Evolutionary conservation across 2,113 vertebrate species (phyloP).

Genomic region (Spea bombifrons): DNA sequence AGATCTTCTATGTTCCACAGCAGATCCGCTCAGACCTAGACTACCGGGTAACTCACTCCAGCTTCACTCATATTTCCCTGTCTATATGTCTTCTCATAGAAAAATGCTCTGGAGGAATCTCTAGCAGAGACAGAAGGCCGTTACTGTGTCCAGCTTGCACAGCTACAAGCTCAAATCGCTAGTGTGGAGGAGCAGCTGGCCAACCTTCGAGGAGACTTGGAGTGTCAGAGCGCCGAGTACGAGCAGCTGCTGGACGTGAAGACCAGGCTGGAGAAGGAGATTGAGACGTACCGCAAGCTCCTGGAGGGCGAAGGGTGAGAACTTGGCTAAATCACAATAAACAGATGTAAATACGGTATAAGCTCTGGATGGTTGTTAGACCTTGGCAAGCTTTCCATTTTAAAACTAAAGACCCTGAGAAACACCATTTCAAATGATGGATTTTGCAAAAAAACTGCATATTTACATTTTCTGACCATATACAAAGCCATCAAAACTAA

Average conservation of each 20-base stretch:
- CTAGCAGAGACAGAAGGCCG: constrained; percentile 67
- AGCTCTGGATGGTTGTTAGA: too few species aligned
- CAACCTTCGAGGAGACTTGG: constrained; percentile 60
- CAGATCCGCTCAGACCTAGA: too few species aligned
- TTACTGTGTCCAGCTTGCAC: constrained; percentile 63
- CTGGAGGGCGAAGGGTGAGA: constrained; percentile 50
- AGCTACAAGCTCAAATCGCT: constrained; percentile 65
- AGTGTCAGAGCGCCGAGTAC: constrained; percentile 70
- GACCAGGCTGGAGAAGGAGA: constrained; percentile 61
- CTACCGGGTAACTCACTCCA: too few species aligned
- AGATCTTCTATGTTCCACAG: too few species aligned
- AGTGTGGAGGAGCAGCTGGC: constrained; percentile 67
- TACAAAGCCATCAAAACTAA: too few species aligned
- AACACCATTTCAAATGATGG: too few species aligned
- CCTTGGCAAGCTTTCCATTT: too few species aligned
- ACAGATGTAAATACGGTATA: too few species aligned
- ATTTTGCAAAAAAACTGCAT: too few species aligned
- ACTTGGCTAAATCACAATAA: not conserved
- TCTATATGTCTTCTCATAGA: constrained; percentile 57
- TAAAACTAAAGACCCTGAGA: too few species aligned
- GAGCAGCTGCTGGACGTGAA: constrained; percentile 63
- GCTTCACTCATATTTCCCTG: too few species aligned
- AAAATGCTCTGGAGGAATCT: constrained; percentile 70
- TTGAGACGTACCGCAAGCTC: constrained; percentile 59
- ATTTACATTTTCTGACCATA: too few species aligned